Conservation (phyloP, 2,888 invertebrate species). For the Meiosimyza platycephala region DNA sequence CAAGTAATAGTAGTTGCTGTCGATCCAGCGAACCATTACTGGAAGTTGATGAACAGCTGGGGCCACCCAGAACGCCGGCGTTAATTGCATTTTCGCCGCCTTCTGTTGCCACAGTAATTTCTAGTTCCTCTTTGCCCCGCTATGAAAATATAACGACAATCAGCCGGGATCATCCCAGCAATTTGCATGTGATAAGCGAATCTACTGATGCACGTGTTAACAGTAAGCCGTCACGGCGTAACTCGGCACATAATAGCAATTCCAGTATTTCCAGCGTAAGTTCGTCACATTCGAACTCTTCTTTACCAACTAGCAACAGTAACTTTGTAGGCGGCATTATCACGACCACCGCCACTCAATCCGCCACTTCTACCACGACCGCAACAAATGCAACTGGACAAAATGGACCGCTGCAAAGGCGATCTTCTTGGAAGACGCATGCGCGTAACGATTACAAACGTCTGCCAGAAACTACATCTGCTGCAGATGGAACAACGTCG, state of each 20-base stretch:
- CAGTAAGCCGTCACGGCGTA: slow-evolving; percentile 35
- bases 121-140: slow-evolving; percentile 35
- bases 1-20: slow-evolving; percentile 56
- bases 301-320: slow-evolving; percentile 42
- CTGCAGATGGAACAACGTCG: slow-evolving; percentile 42
- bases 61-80: slow-evolving; percentile 1
- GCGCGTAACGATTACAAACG: slow-evolving; percentile 60
- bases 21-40: slow-evolving; percentile 62
- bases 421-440: slow-evolving; percentile 61
- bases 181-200: slow-evolving; percentile 42
- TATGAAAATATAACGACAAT: slow-evolving; percentile 43
- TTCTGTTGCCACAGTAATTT: slow-evolving; percentile 1
- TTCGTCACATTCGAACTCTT: slow-evolving; percentile 52
- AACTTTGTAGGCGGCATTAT: slow-evolving; percentile 23
- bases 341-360: slow-evolving; percentile 31
- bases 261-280: slow-evolving; percentile 56
- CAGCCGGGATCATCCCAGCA: slow-evolving; percentile 40
- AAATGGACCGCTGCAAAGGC: slow-evolving; percentile 51
- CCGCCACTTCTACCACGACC: not conserved
- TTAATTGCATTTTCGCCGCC: not conserved
- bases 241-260: slow-evolving; percentile 46
- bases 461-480: slow-evolving; percentile 55
- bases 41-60: slow-evolving; percentile 30
- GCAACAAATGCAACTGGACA: slow-evolving; percentile 33
- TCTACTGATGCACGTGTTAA: not conserved